Evolutionary conservation across 2,113 vertebrate species (phyloP), one percentile per base, ranked within the genome.

Genomic region (Malurus elegans): DNA sequence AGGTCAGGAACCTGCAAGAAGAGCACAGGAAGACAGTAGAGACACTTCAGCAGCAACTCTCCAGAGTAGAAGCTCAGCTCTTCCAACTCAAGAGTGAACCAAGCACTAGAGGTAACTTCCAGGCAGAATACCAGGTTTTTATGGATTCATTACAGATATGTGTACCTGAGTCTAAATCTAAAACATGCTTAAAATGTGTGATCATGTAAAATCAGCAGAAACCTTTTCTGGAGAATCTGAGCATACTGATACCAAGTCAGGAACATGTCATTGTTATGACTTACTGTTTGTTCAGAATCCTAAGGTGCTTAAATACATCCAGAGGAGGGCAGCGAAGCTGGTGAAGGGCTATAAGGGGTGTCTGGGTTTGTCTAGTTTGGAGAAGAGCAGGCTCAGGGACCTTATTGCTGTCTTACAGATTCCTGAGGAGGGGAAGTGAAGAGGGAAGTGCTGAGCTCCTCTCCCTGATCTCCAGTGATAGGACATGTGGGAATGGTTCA

Each of bases 1-100:
- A 99, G 96, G 93, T 99, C 73, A 98, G 98, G 80, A 99, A 98
- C 76, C 90, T 99, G 75, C 99, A 99, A 93, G 99, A 99, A 18
- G 99, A 99, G 73, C 99, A 99, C 96, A 97, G 98, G 79, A 98
- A 98, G 86, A 99, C 99, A 0, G 97, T 99, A 75, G 99, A 99
- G 95, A 99, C 98, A 2, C 97, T 99, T 90, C 99, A 99, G 94
- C 98, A 98, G 69, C 99, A 99, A 53, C 97, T 99, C 64, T 97
- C 98, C 67, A 98, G 98, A 38, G 98, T 99, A 69, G 99, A 99
- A 97, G 90, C 98, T 53, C 99, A 99, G 56, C 98, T 99, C 32
- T 99, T 99, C 95, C 98, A 98, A 88, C 97, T 99, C 72, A 99
- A 98, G 98, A 99, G 95, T 74, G 98, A 99, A 62, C 89, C 97